Evolutionary conservation across 2,797 vertebrate species (phyloP).

Genomic region (Ispidina picta): DNA sequence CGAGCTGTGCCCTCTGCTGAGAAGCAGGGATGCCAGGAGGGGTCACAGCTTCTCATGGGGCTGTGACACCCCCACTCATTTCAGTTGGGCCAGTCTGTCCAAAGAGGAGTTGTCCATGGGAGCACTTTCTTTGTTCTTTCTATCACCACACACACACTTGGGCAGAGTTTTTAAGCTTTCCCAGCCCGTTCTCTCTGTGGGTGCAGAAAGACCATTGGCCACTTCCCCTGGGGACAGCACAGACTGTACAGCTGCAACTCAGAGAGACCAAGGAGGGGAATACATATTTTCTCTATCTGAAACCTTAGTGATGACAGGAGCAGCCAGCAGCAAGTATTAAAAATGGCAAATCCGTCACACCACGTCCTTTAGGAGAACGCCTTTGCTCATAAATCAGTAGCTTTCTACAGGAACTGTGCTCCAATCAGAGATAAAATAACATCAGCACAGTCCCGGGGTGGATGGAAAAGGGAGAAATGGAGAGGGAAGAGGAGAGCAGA

Average conservation of each 20-base stretch:
- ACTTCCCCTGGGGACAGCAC: rapidly evolving
- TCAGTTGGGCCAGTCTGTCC: background rate
- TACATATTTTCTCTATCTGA: background rate
- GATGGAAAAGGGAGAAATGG: background rate
- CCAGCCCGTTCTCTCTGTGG: rapidly evolving
- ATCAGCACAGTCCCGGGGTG: background rate
- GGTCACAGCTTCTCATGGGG: rapidly evolving
- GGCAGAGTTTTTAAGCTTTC: background rate
- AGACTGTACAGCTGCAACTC: background rate
- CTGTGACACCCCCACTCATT: background rate
- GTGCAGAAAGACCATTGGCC: background rate
- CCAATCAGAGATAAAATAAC: background rate
- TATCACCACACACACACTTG: background rate
- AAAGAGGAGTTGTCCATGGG: background rate
- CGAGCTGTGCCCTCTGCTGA: background rate
- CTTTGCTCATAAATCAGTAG: background rate
- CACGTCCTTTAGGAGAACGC: background rate
- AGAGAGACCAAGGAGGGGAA: background rate
- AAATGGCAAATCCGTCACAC: background rate
- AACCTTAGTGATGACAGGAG: background rate
- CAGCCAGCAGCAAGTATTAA: background rate
- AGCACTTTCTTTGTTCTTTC: background rate
- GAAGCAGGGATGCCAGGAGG: background rate
- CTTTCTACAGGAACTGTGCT: rapidly evolving
- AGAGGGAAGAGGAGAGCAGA: background rate